phyloP scores from a whole-genome alignment of 2,113 vertebrate genomes.

The Corynorhinus townsendii region DNA sequence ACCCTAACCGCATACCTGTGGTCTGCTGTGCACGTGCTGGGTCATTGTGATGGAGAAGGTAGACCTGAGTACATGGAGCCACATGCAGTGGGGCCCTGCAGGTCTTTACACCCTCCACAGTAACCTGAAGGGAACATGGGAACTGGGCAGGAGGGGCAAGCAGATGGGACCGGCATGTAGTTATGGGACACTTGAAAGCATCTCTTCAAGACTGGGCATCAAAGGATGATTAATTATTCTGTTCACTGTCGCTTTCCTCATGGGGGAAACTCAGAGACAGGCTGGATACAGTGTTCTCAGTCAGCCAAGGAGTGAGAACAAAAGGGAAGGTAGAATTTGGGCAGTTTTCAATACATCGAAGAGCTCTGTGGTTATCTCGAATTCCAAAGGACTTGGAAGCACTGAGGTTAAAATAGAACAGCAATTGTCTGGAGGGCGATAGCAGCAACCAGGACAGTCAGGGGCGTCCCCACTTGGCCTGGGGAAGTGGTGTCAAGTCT shows the following conservation, averaged over 20 bases:
- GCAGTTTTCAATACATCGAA: slow-evolving; percentile 60
- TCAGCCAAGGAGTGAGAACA: slow-evolving; percentile 65
- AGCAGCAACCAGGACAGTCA: slow-evolving; percentile 16
- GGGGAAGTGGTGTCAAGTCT: background rate
- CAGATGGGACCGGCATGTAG: slow-evolving; percentile 58
- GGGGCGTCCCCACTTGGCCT: background rate
- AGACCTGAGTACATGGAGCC: background rate
- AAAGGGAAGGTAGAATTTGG: slow-evolving; percentile 65
- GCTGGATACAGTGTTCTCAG: slow-evolving; percentile 59
- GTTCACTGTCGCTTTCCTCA: slow-evolving; percentile 65
- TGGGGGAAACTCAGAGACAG: slow-evolving; percentile 61
- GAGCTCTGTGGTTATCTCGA: slow-evolving; percentile 69
- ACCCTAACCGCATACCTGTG: background rate
- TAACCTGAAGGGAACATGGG: slow-evolving; percentile 57
- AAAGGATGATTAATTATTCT: slow-evolving; percentile 78
- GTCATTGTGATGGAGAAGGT: slow-evolving; percentile 40
- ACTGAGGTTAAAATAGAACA: slow-evolving; percentile 67
- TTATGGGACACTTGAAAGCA: slow-evolving; percentile 75
- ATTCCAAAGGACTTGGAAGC: slow-evolving; percentile 70
- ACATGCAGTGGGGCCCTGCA: slow-evolving; percentile 36
- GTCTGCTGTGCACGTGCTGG: background rate
- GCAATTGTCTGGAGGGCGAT: background rate
- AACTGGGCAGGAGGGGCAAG: slow-evolving; percentile 59
- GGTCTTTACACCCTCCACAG: slow-evolving; percentile 53
- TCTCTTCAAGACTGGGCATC: slow-evolving; percentile 66